These are phyloP conservation scores for Eunapius fragilis DNA, from an alignment of 37 sponge, comb jelly and placozoan genomes.

Conservation along the genomic window DNA sequence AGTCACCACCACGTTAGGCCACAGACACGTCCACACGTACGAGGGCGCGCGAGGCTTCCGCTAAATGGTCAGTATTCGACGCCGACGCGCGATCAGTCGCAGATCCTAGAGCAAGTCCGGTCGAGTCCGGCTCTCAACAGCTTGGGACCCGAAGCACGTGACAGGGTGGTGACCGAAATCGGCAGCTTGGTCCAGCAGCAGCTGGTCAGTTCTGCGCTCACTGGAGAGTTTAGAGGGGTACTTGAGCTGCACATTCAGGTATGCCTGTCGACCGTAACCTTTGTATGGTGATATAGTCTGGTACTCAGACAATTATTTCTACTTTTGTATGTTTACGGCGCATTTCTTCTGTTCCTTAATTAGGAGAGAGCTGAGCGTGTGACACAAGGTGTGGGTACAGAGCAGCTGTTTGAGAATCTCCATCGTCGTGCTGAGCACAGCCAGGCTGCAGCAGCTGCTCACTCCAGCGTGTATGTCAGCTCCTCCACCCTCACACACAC, in stretches of 20 bases:
- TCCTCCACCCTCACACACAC: neutral
- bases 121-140: constrained; percentile 63
- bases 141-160: constrained; percentile 49
- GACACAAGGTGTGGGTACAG: constrained; percentile 1
- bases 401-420: constrained; percentile 9
- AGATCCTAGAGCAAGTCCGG: constrained; percentile 39
- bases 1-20: neutral
- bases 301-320: too few relatives aligned
- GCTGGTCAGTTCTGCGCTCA: constrained; percentile 80
- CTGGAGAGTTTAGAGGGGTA: constrained; percentile 82
- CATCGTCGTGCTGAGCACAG: constrained; percentile 16
- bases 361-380: constrained; percentile 31
- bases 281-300: too few relatives aligned
- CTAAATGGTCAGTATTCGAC: constrained; percentile 44
- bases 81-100: constrained; percentile 57
- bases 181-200: constrained; percentile 70
- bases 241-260: constrained; percentile 88
- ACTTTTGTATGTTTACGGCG: too few relatives aligned
- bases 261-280: neutral
- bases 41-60: neutral
- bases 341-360: neutral
- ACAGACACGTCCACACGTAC: neutral
- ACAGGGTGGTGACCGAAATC: constrained; percentile 79
- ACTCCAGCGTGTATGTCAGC: neutral
- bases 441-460: neutral